Evolutionary conservation across 1,140 invertebrate genomes (phyloP).

Genomic region (Drosophila pectinifera): DNA sequence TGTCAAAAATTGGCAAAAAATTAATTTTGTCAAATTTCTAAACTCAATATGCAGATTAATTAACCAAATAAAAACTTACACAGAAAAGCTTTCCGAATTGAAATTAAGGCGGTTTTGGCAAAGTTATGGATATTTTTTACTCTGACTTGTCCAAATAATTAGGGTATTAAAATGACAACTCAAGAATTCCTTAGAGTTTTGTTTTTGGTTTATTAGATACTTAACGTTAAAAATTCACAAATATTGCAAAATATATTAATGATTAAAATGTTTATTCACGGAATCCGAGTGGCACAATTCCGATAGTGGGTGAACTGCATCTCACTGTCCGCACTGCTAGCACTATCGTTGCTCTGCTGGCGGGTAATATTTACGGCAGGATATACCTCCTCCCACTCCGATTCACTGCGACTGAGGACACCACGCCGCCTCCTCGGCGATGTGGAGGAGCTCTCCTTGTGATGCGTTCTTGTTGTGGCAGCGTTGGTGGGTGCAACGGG

Average conservation of each 20-base stretch:
- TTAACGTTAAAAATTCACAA: conserved; percentile 38
- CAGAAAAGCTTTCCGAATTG: too few species aligned
- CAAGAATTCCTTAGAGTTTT: background rate
- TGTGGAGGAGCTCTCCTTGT: conserved; percentile 48
- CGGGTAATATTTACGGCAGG: conserved; percentile 64
- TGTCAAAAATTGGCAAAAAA: too few species aligned
- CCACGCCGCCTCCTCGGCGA: conserved; percentile 59
- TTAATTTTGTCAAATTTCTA: too few species aligned
- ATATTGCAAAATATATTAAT: conserved; percentile 25
- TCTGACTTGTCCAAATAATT: too few species aligned
- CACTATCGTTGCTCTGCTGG: conserved; percentile 57
- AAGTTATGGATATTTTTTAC: too few species aligned
- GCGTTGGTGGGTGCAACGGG: conserved; percentile 25
- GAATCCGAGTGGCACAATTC: conserved; percentile 79
- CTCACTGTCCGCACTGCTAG: conserved; percentile 47
- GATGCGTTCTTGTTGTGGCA: conserved; percentile 12
- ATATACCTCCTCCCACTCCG: conserved; percentile 81
- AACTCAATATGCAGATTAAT: too few species aligned
- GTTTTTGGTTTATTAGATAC: conserved; percentile 6
- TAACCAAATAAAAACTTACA: too few species aligned
- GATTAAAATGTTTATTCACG: conserved; percentile 28
- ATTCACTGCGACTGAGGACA: conserved; percentile 74
- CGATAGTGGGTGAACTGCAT: conserved; percentile 71
- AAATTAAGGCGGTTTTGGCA: too few species aligned
- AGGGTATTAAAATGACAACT: too few species aligned